phyloP scores from a whole-genome alignment of 2,797 vertebrate species.

The Liparis tanakae region DNA sequence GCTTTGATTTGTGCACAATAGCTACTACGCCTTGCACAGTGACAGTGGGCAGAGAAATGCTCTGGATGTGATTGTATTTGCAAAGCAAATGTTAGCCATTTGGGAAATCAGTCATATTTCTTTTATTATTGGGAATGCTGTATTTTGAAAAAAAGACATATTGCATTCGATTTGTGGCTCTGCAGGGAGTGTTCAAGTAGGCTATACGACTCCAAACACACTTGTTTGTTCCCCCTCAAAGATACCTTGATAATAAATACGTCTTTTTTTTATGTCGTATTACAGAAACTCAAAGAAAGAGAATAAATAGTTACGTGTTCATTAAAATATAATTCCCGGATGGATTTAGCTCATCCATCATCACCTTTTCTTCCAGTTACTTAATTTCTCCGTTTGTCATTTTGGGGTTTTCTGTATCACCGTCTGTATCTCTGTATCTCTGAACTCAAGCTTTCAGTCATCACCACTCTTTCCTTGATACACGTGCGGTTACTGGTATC shows the following conservation, averaged over 20 bases:
- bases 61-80: slow-evolving; percentile 9
- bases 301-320: not conserved
- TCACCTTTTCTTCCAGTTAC: slow-evolving; percentile 12
- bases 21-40: slow-evolving; percentile 18
- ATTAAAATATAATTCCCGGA: slow-evolving; percentile 24
- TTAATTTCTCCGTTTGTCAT: slow-evolving; percentile 14
- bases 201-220: not conserved
- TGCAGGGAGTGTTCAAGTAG: not conserved
- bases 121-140: slow-evolving; percentile 17
- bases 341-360: slow-evolving; percentile 40
- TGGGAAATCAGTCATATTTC: slow-evolving; percentile 28
- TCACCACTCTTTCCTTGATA: slow-evolving; percentile 35
- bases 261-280: not conserved
- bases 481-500: slow-evolving; percentile 22
- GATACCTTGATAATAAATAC: slow-evolving; percentile 3
- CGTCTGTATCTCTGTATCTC: not conserved
- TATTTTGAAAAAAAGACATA: slow-evolving; percentile 25
- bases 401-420: slow-evolving; percentile 21
- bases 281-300: slow-evolving; percentile 7
- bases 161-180: slow-evolving; percentile 14
- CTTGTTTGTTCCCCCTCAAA: not conserved
- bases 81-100: slow-evolving; percentile 31
- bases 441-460: slow-evolving; percentile 28
- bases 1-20: slow-evolving; percentile 49
- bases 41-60: slow-evolving; percentile 7